Evolutionary conservation across 2,888 invertebrate genomes (phyloP).

Genomic region (Drosophila barbarae): DNA sequence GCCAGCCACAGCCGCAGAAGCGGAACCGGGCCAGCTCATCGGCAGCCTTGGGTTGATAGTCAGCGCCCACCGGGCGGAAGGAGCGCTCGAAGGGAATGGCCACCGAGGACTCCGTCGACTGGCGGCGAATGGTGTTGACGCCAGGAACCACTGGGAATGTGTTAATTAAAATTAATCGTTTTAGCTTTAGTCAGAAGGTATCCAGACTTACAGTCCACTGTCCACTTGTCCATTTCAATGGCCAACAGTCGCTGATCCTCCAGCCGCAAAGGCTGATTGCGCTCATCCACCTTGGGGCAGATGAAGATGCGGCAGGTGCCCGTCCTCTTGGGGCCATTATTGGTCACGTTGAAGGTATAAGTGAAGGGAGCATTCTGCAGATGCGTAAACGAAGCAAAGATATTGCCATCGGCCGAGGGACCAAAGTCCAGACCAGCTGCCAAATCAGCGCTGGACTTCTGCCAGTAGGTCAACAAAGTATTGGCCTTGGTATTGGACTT

Average conservation of each 20-base stretch:
- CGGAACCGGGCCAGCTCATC: constrained; percentile 83
- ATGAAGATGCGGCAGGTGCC: constrained; percentile 86
- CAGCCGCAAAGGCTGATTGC: constrained; percentile 82
- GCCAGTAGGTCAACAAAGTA: constrained; percentile 87
- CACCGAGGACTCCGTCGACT: constrained; percentile 86
- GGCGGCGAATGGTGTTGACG: constrained; percentile 84
- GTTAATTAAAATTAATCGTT: constrained; percentile 6
- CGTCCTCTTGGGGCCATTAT: constrained; percentile 79
- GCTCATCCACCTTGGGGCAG: constrained; percentile 84
- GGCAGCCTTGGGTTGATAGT: constrained; percentile 80
- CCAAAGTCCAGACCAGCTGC: constrained; percentile 90
- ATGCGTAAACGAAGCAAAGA: constrained; percentile 87
- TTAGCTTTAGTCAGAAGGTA: no score
- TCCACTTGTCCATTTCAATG: constrained; percentile 86
- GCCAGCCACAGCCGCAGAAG: constrained; percentile 95
- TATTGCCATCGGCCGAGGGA: constrained; percentile 82
- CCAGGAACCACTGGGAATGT: constrained; percentile 84
- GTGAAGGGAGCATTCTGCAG: constrained; percentile 87
- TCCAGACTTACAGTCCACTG: constrained; percentile 82
- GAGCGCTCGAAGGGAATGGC: constrained; percentile 91
- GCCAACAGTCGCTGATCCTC: constrained; percentile 83
- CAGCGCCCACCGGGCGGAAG: constrained; percentile 85
- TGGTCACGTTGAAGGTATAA: constrained; percentile 84
- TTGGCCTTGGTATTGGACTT: constrained; percentile 79
- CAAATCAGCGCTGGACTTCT: constrained; percentile 88